Percentiles rank a stretch among this genome's conserved stretches.
Conservation (phyloP, 2,113 vertebrate genomes). For the Microcebus tavaratra region DNA sequence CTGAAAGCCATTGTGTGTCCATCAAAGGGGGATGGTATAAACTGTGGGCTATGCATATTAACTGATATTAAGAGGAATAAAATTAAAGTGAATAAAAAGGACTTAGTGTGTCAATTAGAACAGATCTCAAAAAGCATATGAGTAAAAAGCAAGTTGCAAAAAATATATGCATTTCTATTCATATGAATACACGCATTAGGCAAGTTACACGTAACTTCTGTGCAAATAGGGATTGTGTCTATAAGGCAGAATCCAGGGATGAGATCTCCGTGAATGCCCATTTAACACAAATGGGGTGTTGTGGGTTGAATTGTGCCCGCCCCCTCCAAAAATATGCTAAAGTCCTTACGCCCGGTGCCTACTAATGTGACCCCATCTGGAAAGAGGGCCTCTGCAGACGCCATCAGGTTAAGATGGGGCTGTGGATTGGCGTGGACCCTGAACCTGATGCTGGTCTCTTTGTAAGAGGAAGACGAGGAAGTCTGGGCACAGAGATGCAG, state of each 20-base stretch:
- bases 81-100: neutral
- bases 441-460: neutral
- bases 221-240: neutral
- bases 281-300: neutral
- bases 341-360: neutral
- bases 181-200: neutral
- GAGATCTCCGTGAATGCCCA: neutral
- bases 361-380: neutral
- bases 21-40: neutral
- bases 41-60: neutral
- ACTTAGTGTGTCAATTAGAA: neutral
- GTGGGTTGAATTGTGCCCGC: neutral
- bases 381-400: neutral
- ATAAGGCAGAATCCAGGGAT: neutral
- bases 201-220: neutral
- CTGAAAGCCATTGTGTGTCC: neutral
- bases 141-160: neutral
- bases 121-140: neutral
- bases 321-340: neutral
- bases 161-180: neutral
- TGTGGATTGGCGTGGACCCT: neutral
- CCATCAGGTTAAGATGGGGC: neutral
- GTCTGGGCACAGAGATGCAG: neutral
- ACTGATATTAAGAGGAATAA: neutral
- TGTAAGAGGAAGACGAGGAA: neutral